These are phyloP conservation scores for Catajapyx aquilonaris DNA, from an alignment of 1,140 invertebrate genomes.

Conservation along the genomic window DNA sequence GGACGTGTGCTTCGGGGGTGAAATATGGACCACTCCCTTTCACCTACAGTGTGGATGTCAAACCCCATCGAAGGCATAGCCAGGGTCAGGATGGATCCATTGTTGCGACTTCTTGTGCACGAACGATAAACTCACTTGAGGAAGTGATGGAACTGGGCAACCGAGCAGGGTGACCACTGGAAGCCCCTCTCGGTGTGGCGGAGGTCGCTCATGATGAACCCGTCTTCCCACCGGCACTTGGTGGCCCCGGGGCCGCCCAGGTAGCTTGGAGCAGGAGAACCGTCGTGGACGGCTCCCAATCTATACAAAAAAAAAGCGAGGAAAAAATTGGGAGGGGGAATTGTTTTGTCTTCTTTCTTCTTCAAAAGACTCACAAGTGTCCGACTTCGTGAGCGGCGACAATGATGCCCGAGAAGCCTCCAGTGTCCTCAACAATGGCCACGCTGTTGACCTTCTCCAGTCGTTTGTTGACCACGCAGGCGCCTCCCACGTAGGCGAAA, in stretches of 20 bases:
- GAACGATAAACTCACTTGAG: slow-evolving; percentile 60
- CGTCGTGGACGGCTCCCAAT: slow-evolving; percentile 82
- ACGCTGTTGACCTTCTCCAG: slow-evolving; percentile 90
- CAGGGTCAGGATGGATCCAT: background rate
- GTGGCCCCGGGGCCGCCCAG: slow-evolving; percentile 85
- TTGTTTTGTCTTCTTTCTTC: no score
- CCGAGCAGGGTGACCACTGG: slow-evolving; percentile 79
- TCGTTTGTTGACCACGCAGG: slow-evolving; percentile 85
- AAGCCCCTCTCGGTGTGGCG: slow-evolving; percentile 86
- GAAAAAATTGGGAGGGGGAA: no score
- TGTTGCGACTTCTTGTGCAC: slow-evolving; percentile 1
- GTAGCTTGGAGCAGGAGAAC: slow-evolving; percentile 80
- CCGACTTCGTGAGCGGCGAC: slow-evolving; percentile 91
- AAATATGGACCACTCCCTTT: no score
- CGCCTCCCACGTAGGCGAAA: slow-evolving; percentile 87
- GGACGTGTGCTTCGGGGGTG: no score
- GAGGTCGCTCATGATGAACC: slow-evolving; percentile 88
- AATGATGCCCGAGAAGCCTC: slow-evolving; percentile 87
- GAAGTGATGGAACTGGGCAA: slow-evolving; percentile 90
- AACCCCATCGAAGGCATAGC: background rate
- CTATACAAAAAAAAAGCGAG: slow-evolving; percentile 29
- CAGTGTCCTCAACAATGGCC: slow-evolving; percentile 88
- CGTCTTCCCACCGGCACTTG: slow-evolving; percentile 87
- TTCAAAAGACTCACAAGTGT: slow-evolving; percentile 69
- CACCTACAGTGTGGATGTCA: no score